Base-by-base conservation (phyloP, 2,797 vertebrate genomes). In the Gymnoscopelus microlampas region DNA sequence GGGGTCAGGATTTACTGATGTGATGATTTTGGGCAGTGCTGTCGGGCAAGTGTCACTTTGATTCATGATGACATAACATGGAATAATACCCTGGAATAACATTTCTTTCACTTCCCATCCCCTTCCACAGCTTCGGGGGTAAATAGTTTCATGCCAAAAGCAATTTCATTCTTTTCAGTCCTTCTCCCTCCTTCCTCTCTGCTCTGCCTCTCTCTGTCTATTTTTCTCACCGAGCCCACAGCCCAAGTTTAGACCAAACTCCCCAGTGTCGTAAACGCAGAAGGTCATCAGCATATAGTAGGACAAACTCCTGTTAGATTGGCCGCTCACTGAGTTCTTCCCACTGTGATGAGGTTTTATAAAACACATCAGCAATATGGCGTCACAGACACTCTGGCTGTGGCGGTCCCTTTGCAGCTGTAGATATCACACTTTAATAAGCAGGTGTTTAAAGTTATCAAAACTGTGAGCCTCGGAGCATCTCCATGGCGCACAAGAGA, bases 391-490 rank as follows among this genome's bases (percentile, higher is more conserved):
- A 81, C 81, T 66, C 9, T 24, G 63, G 68, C 51, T 63, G 60
- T 61, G 62, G 2, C 0, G 77, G 73, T 91, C 87, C 83, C 88
- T 68, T 63, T 80, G 75, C 79, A 72, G 80, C 79, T 76, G 85
- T 80, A 88, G 85, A 89, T 89, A 89, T 89, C 79, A 77, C 80
- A 73, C 77, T 88, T 86, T 85, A 80, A 79, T 85, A 90, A 89
- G 80, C 76, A 79, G 67, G 55, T 63, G 66, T 88, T 88, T 87
- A 73, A 83, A 88, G 77, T 83, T 91, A 89, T 88, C 87, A 88
- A 86, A 85, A 81, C 85, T 73, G 59, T 76, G 89, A 81, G 87
- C 85, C 85, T 83, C 70, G 3, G 75, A 66, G 81, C 66, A 67
- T 83, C 87, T 84, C 88, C 4, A 63, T 48, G 80, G 83, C 59